A percentile compares a stretch with the other conserved stretches of the same genome.
Conservation (phyloP, 2,113 vertebrate genomes). For the Mastomys coucha region DNA sequence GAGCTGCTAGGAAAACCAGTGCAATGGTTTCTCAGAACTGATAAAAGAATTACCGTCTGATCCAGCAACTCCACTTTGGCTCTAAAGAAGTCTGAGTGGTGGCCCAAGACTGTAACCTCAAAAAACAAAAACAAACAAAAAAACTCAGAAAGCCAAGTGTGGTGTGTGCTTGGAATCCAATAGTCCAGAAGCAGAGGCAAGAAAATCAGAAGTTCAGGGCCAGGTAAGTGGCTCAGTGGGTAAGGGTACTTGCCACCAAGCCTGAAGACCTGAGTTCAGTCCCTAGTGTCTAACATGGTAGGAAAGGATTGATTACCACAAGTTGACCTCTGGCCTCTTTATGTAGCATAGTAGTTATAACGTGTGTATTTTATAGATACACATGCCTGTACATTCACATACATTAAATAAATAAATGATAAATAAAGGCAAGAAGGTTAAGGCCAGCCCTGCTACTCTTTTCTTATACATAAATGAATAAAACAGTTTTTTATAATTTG, state of each 20-base stretch:
- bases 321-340: background rate
- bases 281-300: background rate
- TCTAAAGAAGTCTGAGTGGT: conserved; percentile 36
- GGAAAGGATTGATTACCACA: background rate
- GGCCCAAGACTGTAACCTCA: background rate
- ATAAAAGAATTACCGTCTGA: conserved; percentile 9
- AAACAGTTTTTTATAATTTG: background rate
- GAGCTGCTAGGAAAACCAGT: background rate
- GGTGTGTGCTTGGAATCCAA: background rate
- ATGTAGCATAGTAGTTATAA: no score
- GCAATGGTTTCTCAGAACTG: background rate
- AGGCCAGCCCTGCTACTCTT: no score
- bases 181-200: background rate
- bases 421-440: background rate
- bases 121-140: no score
- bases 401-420: background rate
- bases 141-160: background rate
- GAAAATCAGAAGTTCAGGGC: background rate
- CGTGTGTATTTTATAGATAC: background rate
- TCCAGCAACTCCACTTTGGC: background rate
- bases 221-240: background rate
- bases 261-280: background rate
- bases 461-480: background rate
- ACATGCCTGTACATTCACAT: no score
- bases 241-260: background rate